Evolutionary conservation across 2,113 vertebrate genomes (phyloP).

Genomic region (Cochlearius cochlearius): DNA sequence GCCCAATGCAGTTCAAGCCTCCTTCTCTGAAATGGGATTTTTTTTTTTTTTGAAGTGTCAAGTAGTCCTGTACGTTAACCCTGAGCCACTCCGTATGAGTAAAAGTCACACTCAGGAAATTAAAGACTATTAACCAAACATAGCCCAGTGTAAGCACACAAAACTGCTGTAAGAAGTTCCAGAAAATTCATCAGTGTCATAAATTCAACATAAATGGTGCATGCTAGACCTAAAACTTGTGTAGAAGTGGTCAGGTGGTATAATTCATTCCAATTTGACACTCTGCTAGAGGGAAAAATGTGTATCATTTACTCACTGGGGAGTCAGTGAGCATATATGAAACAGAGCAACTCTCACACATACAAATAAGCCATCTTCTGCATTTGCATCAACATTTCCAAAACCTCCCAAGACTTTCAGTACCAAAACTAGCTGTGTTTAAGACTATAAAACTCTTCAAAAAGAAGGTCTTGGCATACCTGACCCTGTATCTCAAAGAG

Average conservation of each 20-base stretch:
- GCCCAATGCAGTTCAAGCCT: not conserved
- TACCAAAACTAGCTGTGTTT: not conserved
- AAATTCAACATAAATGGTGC: not conserved
- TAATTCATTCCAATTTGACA: not conserved
- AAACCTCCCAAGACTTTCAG: not conserved
- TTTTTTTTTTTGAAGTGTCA: not conserved
- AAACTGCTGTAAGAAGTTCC: not conserved
- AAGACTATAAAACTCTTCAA: not conserved
- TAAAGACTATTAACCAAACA: not conserved
- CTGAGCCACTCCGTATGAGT: not conserved
- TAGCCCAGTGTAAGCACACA: not conserved
- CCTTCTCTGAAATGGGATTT: not conserved
- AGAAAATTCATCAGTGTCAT: not conserved
- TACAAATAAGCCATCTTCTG: not conserved
- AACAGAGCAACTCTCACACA: not conserved
- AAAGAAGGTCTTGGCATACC: not conserved
- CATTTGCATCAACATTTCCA: not conserved
- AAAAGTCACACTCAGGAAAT: not conserved
- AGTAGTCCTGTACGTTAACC: not conserved
- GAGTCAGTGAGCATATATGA: not conserved
- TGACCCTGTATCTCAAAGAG: not conserved
- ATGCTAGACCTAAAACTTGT: not conserved
- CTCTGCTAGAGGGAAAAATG: not conserved
- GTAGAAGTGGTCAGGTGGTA: not conserved
- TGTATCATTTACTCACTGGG: not conserved